Evolutionary conservation across 2,888 invertebrate genomes (phyloP).

Genomic region (Polia nebulosa): DNA sequence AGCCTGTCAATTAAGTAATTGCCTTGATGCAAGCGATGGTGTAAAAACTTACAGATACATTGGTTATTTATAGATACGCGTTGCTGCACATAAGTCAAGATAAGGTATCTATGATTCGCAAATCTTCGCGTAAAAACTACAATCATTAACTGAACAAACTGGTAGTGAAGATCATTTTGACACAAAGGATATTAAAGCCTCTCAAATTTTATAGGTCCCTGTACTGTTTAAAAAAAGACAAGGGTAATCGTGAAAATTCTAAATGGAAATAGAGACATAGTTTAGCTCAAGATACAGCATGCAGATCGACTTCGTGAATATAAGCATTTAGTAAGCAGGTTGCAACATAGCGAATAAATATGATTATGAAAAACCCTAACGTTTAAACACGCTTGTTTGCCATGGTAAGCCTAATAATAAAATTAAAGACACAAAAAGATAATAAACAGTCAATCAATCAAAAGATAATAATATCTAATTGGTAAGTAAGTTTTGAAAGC

Average conservation of each 20-base stretch:
- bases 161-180: neutral
- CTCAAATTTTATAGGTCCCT: neutral
- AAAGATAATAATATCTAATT: slow-evolving; percentile 11
- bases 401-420: slow-evolving; percentile 15
- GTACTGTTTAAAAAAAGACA: neutral
- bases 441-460: slow-evolving; percentile 22
- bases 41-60: slow-evolving; percentile 24
- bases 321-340: neutral
- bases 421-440: slow-evolving; percentile 32
- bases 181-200: neutral
- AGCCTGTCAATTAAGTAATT: slow-evolving; percentile 31
- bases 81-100: slow-evolving; percentile 1
- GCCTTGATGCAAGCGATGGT: slow-evolving; percentile 30
- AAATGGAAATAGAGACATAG: no score
- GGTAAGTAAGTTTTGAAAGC: no score
- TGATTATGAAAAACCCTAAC: slow-evolving; percentile 20
- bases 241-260: neutral
- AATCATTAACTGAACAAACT: neutral
- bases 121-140: neutral
- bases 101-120: neutral
- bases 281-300: neutral
- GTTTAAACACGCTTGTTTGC: slow-evolving; percentile 16
- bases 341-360: slow-evolving; percentile 28
- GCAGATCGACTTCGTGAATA: neutral
- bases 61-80: slow-evolving; percentile 7